Conservation (phyloP, 2,113 vertebrate species). For the Sceloporus undulatus region DNA sequence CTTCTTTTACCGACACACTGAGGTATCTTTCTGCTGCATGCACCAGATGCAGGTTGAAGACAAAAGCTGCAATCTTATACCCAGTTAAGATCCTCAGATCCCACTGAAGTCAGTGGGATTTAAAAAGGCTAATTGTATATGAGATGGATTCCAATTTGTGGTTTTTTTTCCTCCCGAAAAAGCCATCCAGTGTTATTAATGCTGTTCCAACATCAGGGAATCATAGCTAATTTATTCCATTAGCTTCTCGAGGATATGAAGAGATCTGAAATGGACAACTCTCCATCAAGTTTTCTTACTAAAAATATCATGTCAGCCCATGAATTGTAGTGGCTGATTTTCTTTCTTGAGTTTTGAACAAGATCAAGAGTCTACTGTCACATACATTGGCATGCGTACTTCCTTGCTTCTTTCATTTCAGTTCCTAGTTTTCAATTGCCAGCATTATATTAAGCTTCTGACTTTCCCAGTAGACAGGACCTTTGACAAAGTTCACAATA, state of each 20-base stretch:
- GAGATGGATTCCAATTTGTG: background rate
- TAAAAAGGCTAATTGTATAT: background rate
- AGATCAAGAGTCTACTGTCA: background rate
- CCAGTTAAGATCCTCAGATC: background rate
- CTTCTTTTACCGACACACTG: background rate
- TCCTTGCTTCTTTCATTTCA: background rate
- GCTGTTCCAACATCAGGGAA: background rate
- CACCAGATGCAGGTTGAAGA: background rate
- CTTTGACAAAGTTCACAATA: background rate
- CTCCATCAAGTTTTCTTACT: background rate
- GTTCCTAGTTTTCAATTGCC: background rate
- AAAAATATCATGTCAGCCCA: slow-evolving; percentile 5
- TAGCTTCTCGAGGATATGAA: background rate
- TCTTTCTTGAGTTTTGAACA: background rate
- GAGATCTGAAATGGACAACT: background rate
- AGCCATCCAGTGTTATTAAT: background rate
- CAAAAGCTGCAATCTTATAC: background rate
- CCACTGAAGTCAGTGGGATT: background rate
- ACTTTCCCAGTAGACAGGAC: background rate
- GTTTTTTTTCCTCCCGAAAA: background rate
- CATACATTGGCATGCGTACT: background rate
- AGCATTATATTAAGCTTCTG: background rate
- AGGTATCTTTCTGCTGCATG: background rate
- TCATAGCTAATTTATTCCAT: no score
- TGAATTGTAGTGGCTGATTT: background rate